Conservation (phyloP, 1,140 invertebrate species). For the Homalodisca vitripennis region DNA sequence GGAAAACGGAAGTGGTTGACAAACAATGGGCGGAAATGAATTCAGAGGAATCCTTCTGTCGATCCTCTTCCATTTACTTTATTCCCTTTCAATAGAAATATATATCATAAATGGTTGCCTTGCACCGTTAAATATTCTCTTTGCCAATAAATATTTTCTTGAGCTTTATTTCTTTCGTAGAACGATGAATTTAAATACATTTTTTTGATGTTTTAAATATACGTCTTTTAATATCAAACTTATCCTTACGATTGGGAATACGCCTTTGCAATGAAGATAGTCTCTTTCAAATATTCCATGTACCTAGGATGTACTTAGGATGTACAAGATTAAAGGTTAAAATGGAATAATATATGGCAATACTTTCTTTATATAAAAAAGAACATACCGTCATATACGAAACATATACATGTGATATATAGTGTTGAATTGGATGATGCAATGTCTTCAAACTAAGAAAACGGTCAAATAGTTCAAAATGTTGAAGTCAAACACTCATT, state of each 20-base stretch:
- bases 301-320: no score
- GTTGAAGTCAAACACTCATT: no score
- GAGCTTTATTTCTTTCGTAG: not conserved
- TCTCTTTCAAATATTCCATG: no score
- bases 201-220: not conserved
- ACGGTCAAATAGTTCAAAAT: no score
- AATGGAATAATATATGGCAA: no score
- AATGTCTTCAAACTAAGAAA: no score
- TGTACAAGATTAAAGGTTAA: no score
- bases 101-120: not conserved
- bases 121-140: not conserved
- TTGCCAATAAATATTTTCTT: not conserved
- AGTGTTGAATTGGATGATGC: no score
- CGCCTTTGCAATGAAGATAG: no score
- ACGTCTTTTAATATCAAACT: not conserved
- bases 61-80: not conserved
- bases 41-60: not conserved
- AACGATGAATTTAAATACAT: not conserved
- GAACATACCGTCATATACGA: no score
- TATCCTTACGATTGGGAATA: not conserved
- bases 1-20: not conserved
- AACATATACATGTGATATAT: no score
- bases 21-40: constrained; percentile 1
- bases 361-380: no score
- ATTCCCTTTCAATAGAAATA: not conserved